Evolutionary conservation across 2,888 invertebrate genomes (phyloP), one percentile per base, ranked within the genome.

Genomic region (Acronicta psi): DNA sequence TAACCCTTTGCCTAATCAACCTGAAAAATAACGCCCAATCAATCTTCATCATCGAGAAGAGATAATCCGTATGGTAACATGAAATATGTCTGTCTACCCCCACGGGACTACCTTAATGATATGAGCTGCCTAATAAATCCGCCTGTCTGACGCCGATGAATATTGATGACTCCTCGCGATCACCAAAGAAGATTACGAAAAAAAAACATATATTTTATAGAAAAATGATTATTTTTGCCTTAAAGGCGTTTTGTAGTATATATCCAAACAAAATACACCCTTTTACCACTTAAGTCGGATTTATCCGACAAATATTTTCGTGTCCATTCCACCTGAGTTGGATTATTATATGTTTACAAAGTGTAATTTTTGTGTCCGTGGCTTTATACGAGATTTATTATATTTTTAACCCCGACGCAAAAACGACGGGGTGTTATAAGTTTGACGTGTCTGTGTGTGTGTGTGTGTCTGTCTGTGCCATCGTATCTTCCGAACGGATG

Each of bases 81-180:
- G 66, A 73, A 70, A 68, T 76, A 79, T 71, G 77, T 69, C 66
- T 65, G 57, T 57, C 64, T 58, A 68, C 71, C 59, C 60, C 54
- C 18, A 38, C 38, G 64, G 52, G 50, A 67, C 45, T 50, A 59
- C 68, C 57, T 60, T 84, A 86, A 86, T 86, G 82, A 83, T 85
- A 85, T 82, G 82, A 80, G 77, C 71, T 63, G 59, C 66, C 82
- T 87, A 86, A 90, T 89, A 90, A 87, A 89, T 88, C 87, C 80
- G 78, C 79, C 45, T 43, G 43, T 2, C 61, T 79, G 89, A 86
- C 87, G 74, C 73, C 84, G 75, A 89, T 89, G 88, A 89, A 89
- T 87, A 90, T 90, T 89, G 89, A 90, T 90, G 88, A 74, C 73
- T 46, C 7, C 1, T 49, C 51, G 62, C 7, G 71, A 61, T 62